Evolutionary conservation across 2,888 invertebrate species (phyloP).

Genomic region (Drosophila paracracens): DNA sequence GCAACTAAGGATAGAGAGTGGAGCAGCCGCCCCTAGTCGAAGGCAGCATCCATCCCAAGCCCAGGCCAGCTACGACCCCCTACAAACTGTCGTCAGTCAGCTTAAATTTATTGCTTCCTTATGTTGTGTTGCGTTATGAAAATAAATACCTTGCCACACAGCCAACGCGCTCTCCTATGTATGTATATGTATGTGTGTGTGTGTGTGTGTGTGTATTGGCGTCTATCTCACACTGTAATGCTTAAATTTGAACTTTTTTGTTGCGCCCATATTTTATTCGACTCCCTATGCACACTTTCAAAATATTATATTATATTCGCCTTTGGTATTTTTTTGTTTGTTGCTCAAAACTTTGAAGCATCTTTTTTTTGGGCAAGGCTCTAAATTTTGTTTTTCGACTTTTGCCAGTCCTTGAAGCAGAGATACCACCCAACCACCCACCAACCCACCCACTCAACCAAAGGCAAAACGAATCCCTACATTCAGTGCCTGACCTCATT

Average conservation of each 20-base stretch:
- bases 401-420: constrained; percentile 68
- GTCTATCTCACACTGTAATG: constrained; percentile 13
- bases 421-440: constrained; percentile 2
- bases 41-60: background rate
- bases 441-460: background rate
- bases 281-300: constrained; percentile 74
- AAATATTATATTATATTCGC: constrained; percentile 64
- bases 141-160: constrained; percentile 75
- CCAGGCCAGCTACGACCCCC: background rate
- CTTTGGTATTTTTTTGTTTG: constrained; percentile 38
- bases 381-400: constrained; percentile 73
- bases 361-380: constrained; percentile 55
- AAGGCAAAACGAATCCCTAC: constrained; percentile 2
- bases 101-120: constrained; percentile 81
- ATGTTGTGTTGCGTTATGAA: constrained; percentile 81
- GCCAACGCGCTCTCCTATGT: constrained; percentile 22
- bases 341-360: constrained; percentile 61
- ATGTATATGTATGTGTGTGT: background rate
- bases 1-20: constrained; percentile 35
- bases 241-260: constrained; percentile 75
- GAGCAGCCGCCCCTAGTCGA: constrained; percentile 21
- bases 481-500: constrained; percentile 72
- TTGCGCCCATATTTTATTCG: constrained; percentile 74
- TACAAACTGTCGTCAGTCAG: constrained; percentile 81
- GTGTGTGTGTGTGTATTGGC: constrained; percentile 3